These are phyloP conservation scores for Aleiodes alternator DNA, from an alignment of 2,888 invertebrate species.

Conservation along the genomic window DNA sequence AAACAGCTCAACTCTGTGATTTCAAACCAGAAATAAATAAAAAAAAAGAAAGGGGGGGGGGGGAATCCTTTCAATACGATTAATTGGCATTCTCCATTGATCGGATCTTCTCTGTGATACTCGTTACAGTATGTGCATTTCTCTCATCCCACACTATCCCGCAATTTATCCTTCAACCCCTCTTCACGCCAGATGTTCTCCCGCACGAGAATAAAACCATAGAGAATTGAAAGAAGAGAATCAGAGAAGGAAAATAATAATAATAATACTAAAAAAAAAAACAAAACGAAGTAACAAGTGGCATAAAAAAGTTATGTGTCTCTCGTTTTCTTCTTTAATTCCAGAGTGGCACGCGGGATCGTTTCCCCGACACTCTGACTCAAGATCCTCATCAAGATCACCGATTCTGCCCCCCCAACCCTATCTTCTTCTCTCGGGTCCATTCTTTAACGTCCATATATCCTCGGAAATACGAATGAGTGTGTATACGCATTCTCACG, in stretches of 20 bases:
- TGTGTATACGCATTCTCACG: constrained; percentile 50
- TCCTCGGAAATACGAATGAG: constrained; percentile 32
- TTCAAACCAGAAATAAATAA: constrained; percentile 2
- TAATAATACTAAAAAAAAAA: background rate
- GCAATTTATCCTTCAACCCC: constrained; percentile 28
- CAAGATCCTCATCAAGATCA: constrained; percentile 48
- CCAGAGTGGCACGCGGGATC: constrained; percentile 30
- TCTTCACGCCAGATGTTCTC: constrained; percentile 40
- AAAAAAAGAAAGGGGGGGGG: background rate
- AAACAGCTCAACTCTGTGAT: background rate
- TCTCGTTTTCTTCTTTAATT: constrained; percentile 41
- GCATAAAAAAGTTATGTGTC: constrained; percentile 25
- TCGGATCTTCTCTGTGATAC: constrained; percentile 35
- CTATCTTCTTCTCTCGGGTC: background rate
- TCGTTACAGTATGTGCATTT: constrained; percentile 24
- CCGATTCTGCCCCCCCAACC: background rate
- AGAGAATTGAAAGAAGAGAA: constrained; percentile 14
- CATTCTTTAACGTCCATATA: constrained; percentile 16
- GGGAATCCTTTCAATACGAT: constrained; percentile 32
- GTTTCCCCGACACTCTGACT: constrained; percentile 29
- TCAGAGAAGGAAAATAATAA: too few relatives aligned
- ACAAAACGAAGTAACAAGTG: background rate
- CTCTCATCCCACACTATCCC: background rate
- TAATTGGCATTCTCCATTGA: constrained; percentile 46
- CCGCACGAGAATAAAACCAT: background rate